Base-by-base conservation (phyloP, 2,888 invertebrate species). In the Euclidia mi region DNA sequence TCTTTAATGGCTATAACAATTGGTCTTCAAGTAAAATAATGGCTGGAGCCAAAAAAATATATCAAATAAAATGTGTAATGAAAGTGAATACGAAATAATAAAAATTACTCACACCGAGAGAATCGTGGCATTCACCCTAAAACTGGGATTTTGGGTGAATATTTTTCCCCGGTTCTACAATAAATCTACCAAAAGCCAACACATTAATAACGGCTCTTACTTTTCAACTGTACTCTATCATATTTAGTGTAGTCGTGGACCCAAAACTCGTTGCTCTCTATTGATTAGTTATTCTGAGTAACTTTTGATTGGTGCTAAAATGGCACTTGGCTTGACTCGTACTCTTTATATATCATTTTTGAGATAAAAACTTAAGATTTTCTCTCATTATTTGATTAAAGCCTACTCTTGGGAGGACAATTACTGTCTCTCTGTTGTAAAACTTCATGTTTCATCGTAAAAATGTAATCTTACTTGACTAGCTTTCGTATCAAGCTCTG, bases 301-400 rank as follows among this genome's bases (percentile, higher is more conserved):
- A 74, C 63, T 71, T 71, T 63, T 74, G 74, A 74, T 70, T 56
- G 71, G 48, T 51, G 38, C 34, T 53, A 35, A 68, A 73, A 70
- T 44, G 62, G 63, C 48, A 58, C 34, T 65, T 65, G 20, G 25
- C 12, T n/a, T 1, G 28, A 40, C 28, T 51, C 74, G 55, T 59
- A 20, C 40, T 48, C 35, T 18, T 29, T 44, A 47, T 62, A 48
- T 40, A 52, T 60, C 55, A 56, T 57, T 55, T 57, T 48, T 28
- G 25, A 53, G 60, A 64, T 68, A 65, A 66, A 62, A 75, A 72
- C 61, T 71, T 72, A 59, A 51, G 59, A n/a, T n/a, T n/a, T n/a
- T 61, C 68, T 53, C 25, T 57, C 60, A 56, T 74, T 66, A 75
- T 75, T 75, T 67, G 64, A 75, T 56, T 63, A 64, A 50, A 25